Conservation (phyloP, 2,888 invertebrate genomes). For the Leucophenga maculata region DNA sequence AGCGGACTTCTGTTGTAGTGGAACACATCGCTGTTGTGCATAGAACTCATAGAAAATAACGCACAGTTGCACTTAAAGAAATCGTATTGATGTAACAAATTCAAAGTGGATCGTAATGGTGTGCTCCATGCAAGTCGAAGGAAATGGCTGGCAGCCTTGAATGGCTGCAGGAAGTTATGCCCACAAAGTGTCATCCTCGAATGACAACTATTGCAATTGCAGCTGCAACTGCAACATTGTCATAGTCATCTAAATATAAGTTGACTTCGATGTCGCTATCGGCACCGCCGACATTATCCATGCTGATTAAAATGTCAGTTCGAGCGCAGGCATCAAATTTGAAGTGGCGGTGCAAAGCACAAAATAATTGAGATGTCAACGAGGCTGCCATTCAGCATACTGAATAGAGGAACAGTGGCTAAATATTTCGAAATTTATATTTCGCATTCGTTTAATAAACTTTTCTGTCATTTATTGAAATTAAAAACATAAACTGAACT, state of each 20-base stretch:
- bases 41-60: constrained; percentile 5
- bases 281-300: constrained; percentile 34
- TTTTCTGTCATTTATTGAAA: no score
- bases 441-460: no score
- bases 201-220: neutral
- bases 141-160: neutral
- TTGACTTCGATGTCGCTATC: constrained; percentile 12
- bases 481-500: no score
- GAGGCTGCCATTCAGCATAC: neutral
- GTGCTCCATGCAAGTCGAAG: neutral
- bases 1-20: neutral
- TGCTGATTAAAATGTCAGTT: constrained; percentile 49
- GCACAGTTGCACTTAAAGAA: constrained; percentile 31
- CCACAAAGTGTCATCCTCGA: constrained; percentile 4
- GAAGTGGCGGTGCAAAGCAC: neutral
- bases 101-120: neutral
- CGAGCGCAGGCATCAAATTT: constrained; percentile 19
- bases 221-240: neutral
- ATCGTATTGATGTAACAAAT: constrained; percentile 37
- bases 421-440: no score
- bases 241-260: neutral
- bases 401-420: neutral
- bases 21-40: neutral
- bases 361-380: constrained; percentile 39
- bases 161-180: neutral